A percentile compares a stretch with the other conserved stretches of the same genome.
Evolutionary conservation across 1,140 invertebrate genomes (phyloP).

Genomic region (Amyelois transitella): DNA sequence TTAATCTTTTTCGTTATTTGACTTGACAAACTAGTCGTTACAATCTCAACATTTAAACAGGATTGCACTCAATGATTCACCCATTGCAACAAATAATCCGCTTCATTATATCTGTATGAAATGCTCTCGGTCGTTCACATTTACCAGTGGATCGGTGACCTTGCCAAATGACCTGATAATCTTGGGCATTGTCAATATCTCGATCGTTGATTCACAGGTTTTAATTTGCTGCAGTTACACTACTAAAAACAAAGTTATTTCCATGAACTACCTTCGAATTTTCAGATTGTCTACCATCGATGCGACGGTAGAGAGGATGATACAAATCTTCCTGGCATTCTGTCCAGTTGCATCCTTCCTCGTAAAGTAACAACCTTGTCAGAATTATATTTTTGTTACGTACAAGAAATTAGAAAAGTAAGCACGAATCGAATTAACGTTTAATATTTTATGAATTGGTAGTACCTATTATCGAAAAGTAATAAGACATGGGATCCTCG

Average conservation of each 20-base stretch:
- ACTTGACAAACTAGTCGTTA: too few species aligned
- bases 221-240: not conserved
- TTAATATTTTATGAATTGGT: not conserved
- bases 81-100: not conserved
- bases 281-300: too few species aligned
- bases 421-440: not conserved
- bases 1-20: too few species aligned
- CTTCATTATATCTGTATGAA: not conserved
- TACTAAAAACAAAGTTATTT: too few species aligned
- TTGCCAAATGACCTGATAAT: constrained; percentile 3
- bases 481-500: not conserved
- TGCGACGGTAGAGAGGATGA: too few species aligned
- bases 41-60: too few species aligned
- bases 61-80: not conserved
- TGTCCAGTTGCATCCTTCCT: too few species aligned
- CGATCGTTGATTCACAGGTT: not conserved
- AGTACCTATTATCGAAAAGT: not conserved
- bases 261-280: too few species aligned
- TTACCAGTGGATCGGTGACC: constrained; percentile 5
- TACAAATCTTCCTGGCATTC: too few species aligned
- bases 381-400: not conserved
- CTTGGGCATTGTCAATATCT: not conserved
- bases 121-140: constrained; percentile 12
- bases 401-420: not conserved
- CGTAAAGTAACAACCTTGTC: too few species aligned